phyloP scores from a whole-genome alignment of 2,113 vertebrate species.

The Sinosuthora webbiana region DNA sequence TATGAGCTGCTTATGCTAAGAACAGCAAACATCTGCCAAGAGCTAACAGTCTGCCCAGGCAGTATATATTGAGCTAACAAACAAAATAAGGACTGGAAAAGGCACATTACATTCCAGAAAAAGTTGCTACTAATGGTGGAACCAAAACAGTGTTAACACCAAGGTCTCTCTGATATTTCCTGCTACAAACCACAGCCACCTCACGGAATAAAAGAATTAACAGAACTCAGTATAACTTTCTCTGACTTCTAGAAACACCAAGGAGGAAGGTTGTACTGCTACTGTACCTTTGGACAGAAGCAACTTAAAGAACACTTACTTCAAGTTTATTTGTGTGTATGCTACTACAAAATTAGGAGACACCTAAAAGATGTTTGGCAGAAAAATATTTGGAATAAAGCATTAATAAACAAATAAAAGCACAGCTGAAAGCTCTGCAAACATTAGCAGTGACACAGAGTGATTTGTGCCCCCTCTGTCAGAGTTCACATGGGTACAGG shows the following conservation, averaged over 20 bases:
- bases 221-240: neutral
- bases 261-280: neutral
- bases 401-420: neutral
- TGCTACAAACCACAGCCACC: neutral
- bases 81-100: neutral
- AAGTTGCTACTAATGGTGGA: neutral
- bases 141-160: neutral
- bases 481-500: neutral
- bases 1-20: neutral
- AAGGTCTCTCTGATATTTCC: neutral
- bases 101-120: neutral
- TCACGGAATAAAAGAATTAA: neutral
- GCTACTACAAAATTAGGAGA: neutral
- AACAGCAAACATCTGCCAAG: neutral
- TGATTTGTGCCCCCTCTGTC: neutral
- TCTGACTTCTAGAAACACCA: neutral
- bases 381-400: neutral
- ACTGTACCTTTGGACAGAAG: neutral
- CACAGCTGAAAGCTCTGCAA: neutral
- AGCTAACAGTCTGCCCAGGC: neutral
- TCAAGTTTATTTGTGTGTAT: neutral
- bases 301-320: neutral
- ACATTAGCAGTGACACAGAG: neutral
- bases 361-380: neutral
- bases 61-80: neutral